These are phyloP conservation scores for Phyllotreta striolata DNA, from an alignment of 2,888 invertebrate genomes.

Conservation along the genomic window DNA sequence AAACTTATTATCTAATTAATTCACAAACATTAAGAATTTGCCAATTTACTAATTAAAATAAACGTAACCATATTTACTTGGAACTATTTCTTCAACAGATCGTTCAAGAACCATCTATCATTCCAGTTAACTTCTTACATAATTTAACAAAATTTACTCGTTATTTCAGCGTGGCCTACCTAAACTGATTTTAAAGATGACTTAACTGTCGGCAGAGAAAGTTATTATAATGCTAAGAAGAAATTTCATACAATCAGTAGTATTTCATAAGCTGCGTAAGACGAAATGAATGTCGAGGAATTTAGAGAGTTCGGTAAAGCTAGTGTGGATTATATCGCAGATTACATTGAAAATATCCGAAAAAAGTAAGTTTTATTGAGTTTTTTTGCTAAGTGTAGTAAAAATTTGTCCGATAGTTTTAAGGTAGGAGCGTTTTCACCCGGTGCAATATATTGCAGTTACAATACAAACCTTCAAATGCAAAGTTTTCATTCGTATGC, in stretches of 20 bases:
- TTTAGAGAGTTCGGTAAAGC: slow-evolving; percentile 86
- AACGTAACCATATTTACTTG: too few species aligned
- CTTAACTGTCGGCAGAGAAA: slow-evolving; percentile 32
- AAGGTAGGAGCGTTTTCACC: too few species aligned
- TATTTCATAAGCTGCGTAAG: slow-evolving; percentile 31
- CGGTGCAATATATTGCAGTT: too few species aligned
- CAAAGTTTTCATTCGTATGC: too few species aligned
- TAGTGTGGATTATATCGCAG: slow-evolving; percentile 88
- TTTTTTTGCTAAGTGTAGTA: neutral
- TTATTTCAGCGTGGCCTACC: slow-evolving; percentile 21
- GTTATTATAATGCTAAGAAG: slow-evolving; percentile 35
- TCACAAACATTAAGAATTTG: too few species aligned
- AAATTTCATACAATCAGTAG: slow-evolving; percentile 31
- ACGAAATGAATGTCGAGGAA: slow-evolving; percentile 76
- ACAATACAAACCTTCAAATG: too few species aligned
- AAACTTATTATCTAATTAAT: too few species aligned
- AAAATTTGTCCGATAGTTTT: too few species aligned
- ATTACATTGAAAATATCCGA: slow-evolving; percentile 86
- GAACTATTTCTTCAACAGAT: too few species aligned
- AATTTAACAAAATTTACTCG: slow-evolving; percentile 4
- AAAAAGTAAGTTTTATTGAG: slow-evolving; percentile 67
- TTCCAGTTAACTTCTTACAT: slow-evolving; percentile 16
- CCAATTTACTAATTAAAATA: too few species aligned
- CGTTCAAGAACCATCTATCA: too few species aligned
- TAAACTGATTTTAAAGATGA: slow-evolving; percentile 28